These are phyloP conservation scores for Dynastes grantii DNA, from an alignment of 2,888 invertebrate species.

Conservation along the genomic window DNA sequence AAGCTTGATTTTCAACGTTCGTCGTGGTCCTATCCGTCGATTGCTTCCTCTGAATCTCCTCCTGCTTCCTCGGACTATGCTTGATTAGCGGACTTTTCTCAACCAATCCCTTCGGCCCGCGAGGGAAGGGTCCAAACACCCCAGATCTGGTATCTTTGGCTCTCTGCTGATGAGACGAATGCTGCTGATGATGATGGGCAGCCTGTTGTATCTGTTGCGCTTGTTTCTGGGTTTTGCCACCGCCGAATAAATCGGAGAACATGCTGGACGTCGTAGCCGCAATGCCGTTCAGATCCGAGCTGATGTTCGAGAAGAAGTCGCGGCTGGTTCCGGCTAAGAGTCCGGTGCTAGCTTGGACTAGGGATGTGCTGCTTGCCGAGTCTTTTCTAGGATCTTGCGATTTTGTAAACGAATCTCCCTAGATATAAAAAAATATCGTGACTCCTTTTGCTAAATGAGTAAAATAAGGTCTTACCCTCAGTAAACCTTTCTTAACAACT, in stretches of 20 bases:
- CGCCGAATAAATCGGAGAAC: conserved; percentile 95
- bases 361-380: conserved; percentile 75
- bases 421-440: conserved; percentile 33
- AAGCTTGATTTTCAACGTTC: conserved; percentile 93
- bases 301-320: conserved; percentile 92
- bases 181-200: conserved; percentile 61
- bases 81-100: conserved; percentile 92
- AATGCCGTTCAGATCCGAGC: conserved; percentile 92
- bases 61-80: conserved; percentile 81
- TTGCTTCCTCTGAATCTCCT: conserved; percentile 79
- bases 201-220: conserved; percentile 58
- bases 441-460: background rate
- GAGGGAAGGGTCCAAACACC: conserved; percentile 84
- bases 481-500: conserved; percentile 87
- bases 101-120: conserved; percentile 87
- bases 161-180: conserved; percentile 63
- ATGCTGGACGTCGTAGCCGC: conserved; percentile 95
- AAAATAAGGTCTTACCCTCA: conserved; percentile 75
- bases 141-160: conserved; percentile 70
- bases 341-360: conserved; percentile 75
- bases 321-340: conserved; percentile 80
- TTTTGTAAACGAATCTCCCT: conserved; percentile 67
- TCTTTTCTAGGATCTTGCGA: conserved; percentile 72
- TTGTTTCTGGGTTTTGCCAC: conserved; percentile 71
- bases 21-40: conserved; percentile 82